Percentiles rank a stretch among this genome's conserved stretches.
Evolutionary conservation across 2,888 invertebrate species (phyloP).

Genomic region (Smittia sp.): DNA sequence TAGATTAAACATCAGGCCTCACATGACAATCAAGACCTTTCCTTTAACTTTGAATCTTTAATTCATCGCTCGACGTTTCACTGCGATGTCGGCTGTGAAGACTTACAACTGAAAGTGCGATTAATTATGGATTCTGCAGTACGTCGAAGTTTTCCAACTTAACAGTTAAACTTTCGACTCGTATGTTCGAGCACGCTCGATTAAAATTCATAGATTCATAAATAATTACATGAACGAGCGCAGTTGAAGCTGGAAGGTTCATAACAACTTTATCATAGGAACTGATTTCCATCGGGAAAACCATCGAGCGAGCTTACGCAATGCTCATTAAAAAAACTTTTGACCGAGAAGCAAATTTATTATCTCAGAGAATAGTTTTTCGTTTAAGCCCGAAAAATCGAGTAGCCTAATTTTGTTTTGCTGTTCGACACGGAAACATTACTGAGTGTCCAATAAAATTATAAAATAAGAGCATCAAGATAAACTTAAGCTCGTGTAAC

Average conservation of each 20-base stretch:
- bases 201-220: constrained; percentile 37
- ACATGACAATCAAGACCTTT: background rate
- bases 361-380: too few species aligned
- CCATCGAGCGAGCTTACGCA: too few species aligned
- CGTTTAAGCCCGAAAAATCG: too few species aligned
- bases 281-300: background rate
- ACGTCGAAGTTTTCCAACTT: background rate
- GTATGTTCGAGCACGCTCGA: background rate
- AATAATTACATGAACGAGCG: constrained; percentile 22
- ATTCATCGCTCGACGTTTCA: background rate
- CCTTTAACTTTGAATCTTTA: constrained; percentile 11
- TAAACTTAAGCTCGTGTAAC: too few species aligned
- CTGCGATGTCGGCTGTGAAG: background rate
- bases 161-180: background rate
- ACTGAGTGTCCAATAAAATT: too few species aligned
- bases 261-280: background rate
- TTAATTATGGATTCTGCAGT: constrained; percentile 36
- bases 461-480: too few species aligned
- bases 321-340: too few species aligned
- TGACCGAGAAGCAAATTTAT: too few species aligned
- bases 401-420: too few species aligned
- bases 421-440: too few species aligned
- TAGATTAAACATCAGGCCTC: constrained; percentile 5
- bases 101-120: background rate
- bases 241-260: background rate